Base-by-base conservation (phyloP, 1,140 invertebrate genomes). In the Nasonia giraulti region DNA sequence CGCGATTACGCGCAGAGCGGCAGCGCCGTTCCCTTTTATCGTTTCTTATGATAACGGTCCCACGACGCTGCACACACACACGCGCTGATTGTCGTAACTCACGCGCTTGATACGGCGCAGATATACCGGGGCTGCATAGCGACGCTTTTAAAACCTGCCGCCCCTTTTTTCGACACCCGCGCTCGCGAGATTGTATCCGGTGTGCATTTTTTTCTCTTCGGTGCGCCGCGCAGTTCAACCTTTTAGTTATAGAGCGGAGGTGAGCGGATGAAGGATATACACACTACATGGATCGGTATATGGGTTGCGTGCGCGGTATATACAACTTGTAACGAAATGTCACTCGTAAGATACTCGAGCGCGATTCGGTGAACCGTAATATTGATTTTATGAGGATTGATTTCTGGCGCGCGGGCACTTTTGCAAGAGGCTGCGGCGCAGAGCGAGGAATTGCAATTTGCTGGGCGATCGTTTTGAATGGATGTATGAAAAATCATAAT, bases 1-100 rank as follows among this genome's bases (percentile, higher is more conserved):
- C 85, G 83, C 33, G 75, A 77, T 77, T 77, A 77, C 75, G 75
- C 75, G 44, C 37, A 8, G 27, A 27, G 74, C 74, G 47, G 71
- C 79, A 74, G 74, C 75, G 82, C 85, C 85, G 69, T 86, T 87
- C 86, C 87, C 87, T 87, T 87, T 86, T 87, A 87, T 87, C 87
- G 85, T 86, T 87, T 47, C 73, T 81, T 76, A 55, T 75, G 85
- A 86, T 86, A 87, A 87, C 78, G 78, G 66, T 68, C 66, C 66
- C 78, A 68, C 78, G 78, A n/a, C 20, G 20, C 27, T 27, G 27
- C 1, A 27, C 1, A 27, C 17, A n/a, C 73, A n/a, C n/a, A n/a
- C n/a, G n/a, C n/a, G n/a, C n/a, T n/a, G n/a, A n/a, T n/a, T n/a
- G n/a, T n/a, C n/a, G n/a, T n/a, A n/a, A n/a, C n/a, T n/a, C 37